Evolutionary conservation across 2,888 invertebrate genomes (phyloP).

Genomic region (Linnaemya vulpina): DNA sequence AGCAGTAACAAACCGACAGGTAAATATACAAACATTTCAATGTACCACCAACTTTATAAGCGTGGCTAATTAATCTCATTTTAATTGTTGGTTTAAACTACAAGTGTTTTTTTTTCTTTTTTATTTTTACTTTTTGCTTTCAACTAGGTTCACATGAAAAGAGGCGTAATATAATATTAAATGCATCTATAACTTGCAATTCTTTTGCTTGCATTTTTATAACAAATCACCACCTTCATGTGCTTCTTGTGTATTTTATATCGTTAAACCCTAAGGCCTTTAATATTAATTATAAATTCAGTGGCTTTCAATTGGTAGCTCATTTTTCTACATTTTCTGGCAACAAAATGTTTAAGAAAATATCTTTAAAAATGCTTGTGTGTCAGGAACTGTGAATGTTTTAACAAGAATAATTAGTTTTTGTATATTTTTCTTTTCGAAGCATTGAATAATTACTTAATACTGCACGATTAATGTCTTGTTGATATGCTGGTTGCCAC

Average conservation of each 20-base stretch:
- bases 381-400: conserved; percentile 68
- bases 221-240: conserved; percentile 64
- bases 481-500: conserved; percentile 73
- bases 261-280: conserved; percentile 40
- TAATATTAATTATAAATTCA: conserved; percentile 67
- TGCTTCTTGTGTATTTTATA: conserved; percentile 56
- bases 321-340: conserved; percentile 36
- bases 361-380: background rate
- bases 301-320: conserved; percentile 70
- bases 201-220: conserved; percentile 14
- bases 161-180: conserved; percentile 56
- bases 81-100: conserved; percentile 78
- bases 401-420: conserved; percentile 53
- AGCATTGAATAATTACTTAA: conserved; percentile 76
- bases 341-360: background rate
- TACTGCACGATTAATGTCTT: conserved; percentile 80
- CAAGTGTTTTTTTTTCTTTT: conserved; percentile 42
- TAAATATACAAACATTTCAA: conserved; percentile 42
- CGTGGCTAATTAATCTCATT: conserved; percentile 80
- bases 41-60: conserved; percentile 69
- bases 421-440: background rate
- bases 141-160: conserved; percentile 30
- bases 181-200: conserved; percentile 19
- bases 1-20: conserved; percentile 4
- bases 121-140: too few species aligned